Conservation (phyloP, 2,888 invertebrate species). For the Pocota personata region DNA sequence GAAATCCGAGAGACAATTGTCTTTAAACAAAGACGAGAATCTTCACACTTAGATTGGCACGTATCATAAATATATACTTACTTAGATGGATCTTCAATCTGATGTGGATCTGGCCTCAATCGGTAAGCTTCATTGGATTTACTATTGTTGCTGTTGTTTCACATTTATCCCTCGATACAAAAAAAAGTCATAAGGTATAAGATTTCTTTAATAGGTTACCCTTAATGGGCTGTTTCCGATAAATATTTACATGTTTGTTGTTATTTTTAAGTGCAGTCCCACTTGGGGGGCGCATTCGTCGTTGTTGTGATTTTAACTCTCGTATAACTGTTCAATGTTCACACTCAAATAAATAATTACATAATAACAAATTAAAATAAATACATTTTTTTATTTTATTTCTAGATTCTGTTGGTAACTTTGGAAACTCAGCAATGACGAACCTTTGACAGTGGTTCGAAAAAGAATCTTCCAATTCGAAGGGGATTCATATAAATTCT, state of each 20-base stretch:
- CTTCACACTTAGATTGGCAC: not conserved
- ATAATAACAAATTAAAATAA: not conserved
- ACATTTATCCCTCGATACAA: not conserved
- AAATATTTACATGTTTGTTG: too few relatives aligned
- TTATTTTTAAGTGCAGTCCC: too few relatives aligned
- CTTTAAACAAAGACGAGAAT: not conserved
- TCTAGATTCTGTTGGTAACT: constrained; percentile 38
- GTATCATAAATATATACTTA: not conserved
- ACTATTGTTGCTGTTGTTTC: not conserved
- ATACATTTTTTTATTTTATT: constrained; percentile 5
- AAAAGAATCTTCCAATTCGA: constrained; percentile 49
- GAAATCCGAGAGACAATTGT: not conserved
- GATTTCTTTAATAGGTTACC: too few relatives aligned
- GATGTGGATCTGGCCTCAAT: not conserved
- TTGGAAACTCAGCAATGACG: constrained; percentile 30
- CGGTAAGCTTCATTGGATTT: constrained; percentile 12
- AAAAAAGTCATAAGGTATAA: too few relatives aligned
- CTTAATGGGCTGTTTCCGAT: too few relatives aligned
- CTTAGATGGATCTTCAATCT: constrained; percentile 1
- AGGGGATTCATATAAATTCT: constrained; percentile 42
- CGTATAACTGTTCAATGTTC: too few relatives aligned
- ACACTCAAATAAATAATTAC: not conserved
- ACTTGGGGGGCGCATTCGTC: too few relatives aligned
- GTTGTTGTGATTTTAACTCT: too few relatives aligned
- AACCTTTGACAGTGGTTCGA: constrained; percentile 64